These are phyloP conservation scores for Lepidurus arcticus DNA, from an alignment of 1,140 invertebrate species.

Conservation along the genomic window DNA sequence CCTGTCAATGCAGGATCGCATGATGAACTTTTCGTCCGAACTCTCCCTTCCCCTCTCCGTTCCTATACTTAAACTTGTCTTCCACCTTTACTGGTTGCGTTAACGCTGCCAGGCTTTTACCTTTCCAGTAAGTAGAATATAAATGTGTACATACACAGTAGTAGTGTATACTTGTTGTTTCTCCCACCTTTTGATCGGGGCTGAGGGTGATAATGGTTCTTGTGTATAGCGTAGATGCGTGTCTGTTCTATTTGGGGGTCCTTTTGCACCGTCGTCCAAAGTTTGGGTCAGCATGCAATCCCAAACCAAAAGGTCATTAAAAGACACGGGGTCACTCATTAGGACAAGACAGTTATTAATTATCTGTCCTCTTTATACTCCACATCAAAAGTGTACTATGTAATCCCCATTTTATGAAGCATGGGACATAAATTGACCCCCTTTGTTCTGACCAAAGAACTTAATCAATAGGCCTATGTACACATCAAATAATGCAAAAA, in stretches of 20 bases:
- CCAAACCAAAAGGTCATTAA: background rate
- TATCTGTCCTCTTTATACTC: background rate
- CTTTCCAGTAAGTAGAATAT: background rate
- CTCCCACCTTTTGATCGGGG: background rate
- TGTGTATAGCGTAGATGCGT: background rate
- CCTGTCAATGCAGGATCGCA: slow-evolving; percentile 13
- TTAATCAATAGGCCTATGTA: background rate
- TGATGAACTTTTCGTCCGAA: background rate
- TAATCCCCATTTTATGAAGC: background rate
- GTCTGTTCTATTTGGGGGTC: background rate
- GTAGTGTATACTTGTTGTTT: background rate
- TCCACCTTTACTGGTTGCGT: background rate
- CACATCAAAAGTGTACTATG: background rate
- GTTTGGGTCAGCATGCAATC: slow-evolving; percentile 2
- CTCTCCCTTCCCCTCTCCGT: background rate
- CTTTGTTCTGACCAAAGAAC: background rate
- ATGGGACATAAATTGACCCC: background rate
- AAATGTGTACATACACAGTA: too few species aligned
- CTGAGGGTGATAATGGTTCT: slow-evolving; percentile 11
- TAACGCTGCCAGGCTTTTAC: background rate
- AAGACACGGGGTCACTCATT: slow-evolving; percentile 12
- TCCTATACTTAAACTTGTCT: background rate
- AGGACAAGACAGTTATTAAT: slow-evolving; percentile 22
- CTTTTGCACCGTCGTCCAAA: background rate
- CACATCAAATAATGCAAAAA: background rate